Conservation (phyloP, 2,113 vertebrate species). For the Sialia sialis region DNA sequence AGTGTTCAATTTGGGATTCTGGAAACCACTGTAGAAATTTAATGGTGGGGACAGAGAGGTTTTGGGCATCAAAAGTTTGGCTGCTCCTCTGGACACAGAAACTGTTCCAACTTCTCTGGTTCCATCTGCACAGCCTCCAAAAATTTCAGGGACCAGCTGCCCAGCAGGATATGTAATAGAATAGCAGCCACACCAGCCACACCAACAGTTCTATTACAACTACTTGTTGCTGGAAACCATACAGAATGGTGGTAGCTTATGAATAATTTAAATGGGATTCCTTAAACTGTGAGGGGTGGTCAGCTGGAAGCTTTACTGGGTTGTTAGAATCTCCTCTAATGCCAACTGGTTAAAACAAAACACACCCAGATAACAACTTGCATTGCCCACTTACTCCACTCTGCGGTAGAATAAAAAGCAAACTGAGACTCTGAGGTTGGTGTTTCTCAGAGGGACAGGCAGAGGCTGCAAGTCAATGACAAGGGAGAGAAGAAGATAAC, state of each 20-base stretch:
- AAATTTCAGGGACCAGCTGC: neutral
- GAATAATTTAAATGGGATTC: neutral
- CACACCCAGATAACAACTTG: neutral
- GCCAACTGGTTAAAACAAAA: neutral
- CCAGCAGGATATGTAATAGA: neutral
- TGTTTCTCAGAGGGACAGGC: neutral
- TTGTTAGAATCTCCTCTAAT: neutral
- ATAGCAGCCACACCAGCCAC: neutral
- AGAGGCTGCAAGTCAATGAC: neutral
- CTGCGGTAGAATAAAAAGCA: neutral
- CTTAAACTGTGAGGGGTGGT: neutral
- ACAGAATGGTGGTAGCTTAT: neutral
- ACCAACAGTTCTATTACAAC: neutral
- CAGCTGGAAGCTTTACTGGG: neutral
- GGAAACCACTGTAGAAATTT: neutral
- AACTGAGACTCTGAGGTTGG: neutral
- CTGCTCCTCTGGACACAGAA: neutral
- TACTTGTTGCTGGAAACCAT: neutral
- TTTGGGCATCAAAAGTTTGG: neutral
- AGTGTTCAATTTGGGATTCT: neutral
- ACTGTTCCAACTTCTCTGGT: neutral
- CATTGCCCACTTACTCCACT: neutral
- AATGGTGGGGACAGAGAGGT: neutral
- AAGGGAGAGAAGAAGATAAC: neutral
- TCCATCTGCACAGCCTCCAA: neutral